Conservation (phyloP, 2,888 invertebrate genomes). For the Drosophila kanekoi region DNA sequence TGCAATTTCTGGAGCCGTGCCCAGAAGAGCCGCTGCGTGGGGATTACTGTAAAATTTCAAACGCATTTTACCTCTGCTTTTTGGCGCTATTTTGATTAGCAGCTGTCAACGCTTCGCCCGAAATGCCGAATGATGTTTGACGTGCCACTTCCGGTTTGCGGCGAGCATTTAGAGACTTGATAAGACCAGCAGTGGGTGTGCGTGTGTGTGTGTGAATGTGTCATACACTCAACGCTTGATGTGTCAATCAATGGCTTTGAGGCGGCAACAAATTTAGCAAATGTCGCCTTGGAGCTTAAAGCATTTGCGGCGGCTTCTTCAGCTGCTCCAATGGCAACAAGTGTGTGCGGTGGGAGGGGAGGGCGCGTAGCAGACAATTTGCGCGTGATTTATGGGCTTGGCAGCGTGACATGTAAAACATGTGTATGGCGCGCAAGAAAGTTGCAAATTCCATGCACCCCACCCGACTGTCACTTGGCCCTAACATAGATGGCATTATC, state of each 20-base stretch:
- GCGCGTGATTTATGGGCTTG: constrained; percentile 63
- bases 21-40: constrained; percentile 37
- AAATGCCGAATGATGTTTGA: constrained; percentile 53
- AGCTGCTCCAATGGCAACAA: constrained; percentile 57
- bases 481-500: constrained; percentile 47
- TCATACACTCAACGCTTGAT: constrained; percentile 40
- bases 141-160: constrained; percentile 58
- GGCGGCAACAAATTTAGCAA: constrained; percentile 44
- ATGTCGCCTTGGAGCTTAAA: constrained; percentile 38
- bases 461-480: not conserved
- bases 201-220: constrained; percentile 5
- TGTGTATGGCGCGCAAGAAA: constrained; percentile 30
- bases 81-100: constrained; percentile 66
- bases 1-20: constrained; percentile 49
- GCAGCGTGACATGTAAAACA: constrained; percentile 42
- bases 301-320: constrained; percentile 37
- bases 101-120: constrained; percentile 56
- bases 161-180: constrained; percentile 28
- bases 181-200: constrained; percentile 31
- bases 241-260: constrained; percentile 62
- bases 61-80: constrained; percentile 20
- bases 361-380: constrained; percentile 34
- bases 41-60: constrained; percentile 27
- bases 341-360: constrained; percentile 34
- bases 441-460: constrained; percentile 17